Evolutionary conservation across 1,140 invertebrate genomes (phyloP), one percentile per base, ranked within the genome.

Genomic region (Saccostrea echinata): DNA sequence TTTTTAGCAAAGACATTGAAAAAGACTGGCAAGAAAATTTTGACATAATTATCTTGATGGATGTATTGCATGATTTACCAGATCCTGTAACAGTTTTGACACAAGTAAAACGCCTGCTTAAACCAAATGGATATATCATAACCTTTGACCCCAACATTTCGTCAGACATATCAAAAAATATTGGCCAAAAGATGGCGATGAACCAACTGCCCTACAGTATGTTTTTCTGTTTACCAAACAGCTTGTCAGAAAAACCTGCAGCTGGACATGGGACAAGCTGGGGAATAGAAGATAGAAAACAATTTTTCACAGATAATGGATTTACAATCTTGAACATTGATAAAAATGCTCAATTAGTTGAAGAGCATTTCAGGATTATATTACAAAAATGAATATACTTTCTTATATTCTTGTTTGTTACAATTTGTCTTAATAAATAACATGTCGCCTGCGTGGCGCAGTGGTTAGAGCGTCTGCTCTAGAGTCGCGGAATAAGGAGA

Each of bases 51-150:
- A 55, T 88, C 21, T 9, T 86, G 24, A 30, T 53, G 64, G 88
- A 88, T 55, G 88, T 88, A n/a, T 30, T 88, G n/a, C 88, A 88
- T 84, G 88, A 88, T 55, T 81, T 88, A n/a, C 80, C 88, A 21
- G 18, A 86, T 57, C 88, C 85, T 4, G 43, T 83, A 0, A 2
- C 27, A 4, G 30, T 61, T 27, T 30, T 88, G 33, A 35, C 43
- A 4, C 55, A 84, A 55, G 80, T 88, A 4, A 71, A 55, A 27
- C 18, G 64, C 30, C 64, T 88, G 8, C 61, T 88, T 27, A 88
- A 88, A 71, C 52, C 85, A 30, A 76, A 84, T 12, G 88, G 88
- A 13, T 64, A 83, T 2, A 18, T 88, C 0, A 21, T 82, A 1
- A 24, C 82, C 3, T 24, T 86, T 35, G 88, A 88, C 81, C 88